Evolutionary conservation across 1,140 invertebrate species (phyloP).

Genomic region (Bombus soroeensis): DNA sequence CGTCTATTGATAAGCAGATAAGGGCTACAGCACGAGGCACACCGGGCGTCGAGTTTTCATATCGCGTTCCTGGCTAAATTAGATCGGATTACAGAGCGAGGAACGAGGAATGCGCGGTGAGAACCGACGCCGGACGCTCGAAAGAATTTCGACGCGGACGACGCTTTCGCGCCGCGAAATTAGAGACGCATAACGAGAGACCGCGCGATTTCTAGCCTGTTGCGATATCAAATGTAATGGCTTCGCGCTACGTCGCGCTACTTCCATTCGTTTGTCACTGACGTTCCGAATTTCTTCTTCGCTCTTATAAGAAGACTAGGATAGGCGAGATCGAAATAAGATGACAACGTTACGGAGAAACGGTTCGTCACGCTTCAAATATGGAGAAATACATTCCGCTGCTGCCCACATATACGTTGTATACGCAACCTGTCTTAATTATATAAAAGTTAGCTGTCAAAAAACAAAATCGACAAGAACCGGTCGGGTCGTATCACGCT

Average conservation of each 20-base stretch:
- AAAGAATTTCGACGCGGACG: slow-evolving; percentile 1
- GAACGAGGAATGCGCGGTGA: slow-evolving; percentile 51
- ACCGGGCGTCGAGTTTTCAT: slow-evolving; percentile 57
- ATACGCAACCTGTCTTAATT: too few relatives aligned
- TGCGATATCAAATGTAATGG: background rate
- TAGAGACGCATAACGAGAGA: background rate
- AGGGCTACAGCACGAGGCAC: slow-evolving; percentile 26
- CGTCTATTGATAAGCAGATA: slow-evolving; percentile 56
- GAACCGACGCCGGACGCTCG: slow-evolving; percentile 22
- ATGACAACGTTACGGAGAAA: too few relatives aligned
- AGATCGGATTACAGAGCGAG: slow-evolving; percentile 48
- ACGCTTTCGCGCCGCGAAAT: background rate
- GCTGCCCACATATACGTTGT: too few relatives aligned
- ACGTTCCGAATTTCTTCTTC: background rate
- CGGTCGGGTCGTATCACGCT: too few relatives aligned
- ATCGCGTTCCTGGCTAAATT: slow-evolving; percentile 42
- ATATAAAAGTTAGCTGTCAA: too few relatives aligned
- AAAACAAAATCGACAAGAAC: too few relatives aligned
- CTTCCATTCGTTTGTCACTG: background rate
- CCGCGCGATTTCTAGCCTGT: too few relatives aligned
- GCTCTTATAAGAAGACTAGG: too few relatives aligned
- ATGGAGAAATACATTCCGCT: too few relatives aligned
- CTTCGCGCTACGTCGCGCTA: background rate
- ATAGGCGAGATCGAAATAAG: too few relatives aligned
- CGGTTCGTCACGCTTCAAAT: too few relatives aligned